Evolutionary conservation across 2,888 invertebrate species (phyloP).

Genomic region (Cheiracanthium punctorium): DNA sequence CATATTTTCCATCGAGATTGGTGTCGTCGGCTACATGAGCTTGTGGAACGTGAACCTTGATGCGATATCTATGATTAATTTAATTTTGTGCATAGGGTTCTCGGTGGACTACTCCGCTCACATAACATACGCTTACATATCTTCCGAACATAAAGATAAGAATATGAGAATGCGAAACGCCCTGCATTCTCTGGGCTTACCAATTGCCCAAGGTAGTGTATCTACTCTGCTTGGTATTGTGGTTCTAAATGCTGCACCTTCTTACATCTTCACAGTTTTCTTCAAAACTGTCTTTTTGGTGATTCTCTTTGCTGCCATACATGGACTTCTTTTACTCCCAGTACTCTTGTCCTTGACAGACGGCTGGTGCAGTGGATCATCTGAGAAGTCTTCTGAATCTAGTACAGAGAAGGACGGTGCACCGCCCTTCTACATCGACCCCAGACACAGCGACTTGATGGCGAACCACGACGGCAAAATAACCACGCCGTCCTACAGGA

Average conservation of each 20-base stretch:
- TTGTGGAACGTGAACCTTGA: slow-evolving; percentile 95
- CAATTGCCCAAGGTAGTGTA: slow-evolving; percentile 92
- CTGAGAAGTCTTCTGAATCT: slow-evolving; percentile 3
- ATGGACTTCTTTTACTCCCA: slow-evolving; percentile 93
- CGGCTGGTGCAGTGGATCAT: slow-evolving; percentile 43
- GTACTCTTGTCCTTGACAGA: slow-evolving; percentile 75
- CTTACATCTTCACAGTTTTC: slow-evolving; percentile 95
- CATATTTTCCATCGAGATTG: slow-evolving; percentile 93
- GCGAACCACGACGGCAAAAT: slow-evolving; percentile 32
- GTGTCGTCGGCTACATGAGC: slow-evolving; percentile 97
- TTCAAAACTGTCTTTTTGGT: slow-evolving; percentile 98
- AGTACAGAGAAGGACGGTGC: slow-evolving; percentile 34
- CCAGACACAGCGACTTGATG: slow-evolving; percentile 12
- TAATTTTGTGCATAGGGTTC: slow-evolving; percentile 97
- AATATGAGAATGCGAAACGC: slow-evolving; percentile 89
- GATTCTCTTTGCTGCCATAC: slow-evolving; percentile 94
- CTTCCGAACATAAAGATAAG: slow-evolving; percentile 86
- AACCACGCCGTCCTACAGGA: slow-evolving; percentile 19
- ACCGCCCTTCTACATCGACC: slow-evolving; percentile 56
- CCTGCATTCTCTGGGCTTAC: slow-evolving; percentile 90
- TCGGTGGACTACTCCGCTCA: slow-evolving; percentile 97
- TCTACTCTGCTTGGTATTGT: slow-evolving; percentile 93
- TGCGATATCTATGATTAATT: slow-evolving; percentile 96
- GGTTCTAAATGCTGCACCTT: slow-evolving; percentile 90
- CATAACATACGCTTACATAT: slow-evolving; percentile 96